Evolutionary conservation across 1,140 invertebrate genomes (phyloP).

Genomic region (Plutomurus gul): DNA sequence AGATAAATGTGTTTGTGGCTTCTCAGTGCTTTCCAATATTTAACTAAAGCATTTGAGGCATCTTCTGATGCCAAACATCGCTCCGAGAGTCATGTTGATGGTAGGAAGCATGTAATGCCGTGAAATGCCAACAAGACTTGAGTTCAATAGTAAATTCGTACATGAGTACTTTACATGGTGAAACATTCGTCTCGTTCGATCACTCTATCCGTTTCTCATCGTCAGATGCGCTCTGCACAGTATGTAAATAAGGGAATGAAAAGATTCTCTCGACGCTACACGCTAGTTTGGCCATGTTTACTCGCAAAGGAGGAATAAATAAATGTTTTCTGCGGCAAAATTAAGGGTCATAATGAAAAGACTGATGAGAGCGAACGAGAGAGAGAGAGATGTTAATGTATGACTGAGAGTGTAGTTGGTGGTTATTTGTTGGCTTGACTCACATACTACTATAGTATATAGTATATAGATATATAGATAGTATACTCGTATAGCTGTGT

Average conservation of each 20-base stretch:
- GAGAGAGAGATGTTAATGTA: slow-evolving; percentile 3
- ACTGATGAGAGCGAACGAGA: background rate
- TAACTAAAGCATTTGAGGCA: slow-evolving; percentile 11
- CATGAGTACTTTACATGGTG: background rate
- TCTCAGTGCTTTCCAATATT: slow-evolving; percentile 8
- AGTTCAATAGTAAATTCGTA: background rate
- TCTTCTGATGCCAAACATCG: background rate
- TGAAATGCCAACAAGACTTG: background rate
- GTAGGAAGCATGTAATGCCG: background rate
- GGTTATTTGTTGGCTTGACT: background rate
- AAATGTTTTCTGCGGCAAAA: slow-evolving; percentile 29
- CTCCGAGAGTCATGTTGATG: background rate
- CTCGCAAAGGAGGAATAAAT: slow-evolving; percentile 21
- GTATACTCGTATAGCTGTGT: too few relatives aligned
- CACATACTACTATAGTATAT: too few relatives aligned
- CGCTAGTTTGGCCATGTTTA: slow-evolving; percentile 7
- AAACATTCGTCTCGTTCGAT: background rate
- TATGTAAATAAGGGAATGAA: background rate
- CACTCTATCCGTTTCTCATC: background rate
- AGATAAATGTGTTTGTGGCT: slow-evolving; percentile 5
- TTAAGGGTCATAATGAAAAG: slow-evolving; percentile 27
- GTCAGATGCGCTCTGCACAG: background rate
- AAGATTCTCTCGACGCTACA: background rate
- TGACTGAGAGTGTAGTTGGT: background rate
- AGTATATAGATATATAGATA: too few relatives aligned